phyloP scores from a whole-genome alignment of 1,140 invertebrate genomes.

The Leucophenga varia region DNA sequence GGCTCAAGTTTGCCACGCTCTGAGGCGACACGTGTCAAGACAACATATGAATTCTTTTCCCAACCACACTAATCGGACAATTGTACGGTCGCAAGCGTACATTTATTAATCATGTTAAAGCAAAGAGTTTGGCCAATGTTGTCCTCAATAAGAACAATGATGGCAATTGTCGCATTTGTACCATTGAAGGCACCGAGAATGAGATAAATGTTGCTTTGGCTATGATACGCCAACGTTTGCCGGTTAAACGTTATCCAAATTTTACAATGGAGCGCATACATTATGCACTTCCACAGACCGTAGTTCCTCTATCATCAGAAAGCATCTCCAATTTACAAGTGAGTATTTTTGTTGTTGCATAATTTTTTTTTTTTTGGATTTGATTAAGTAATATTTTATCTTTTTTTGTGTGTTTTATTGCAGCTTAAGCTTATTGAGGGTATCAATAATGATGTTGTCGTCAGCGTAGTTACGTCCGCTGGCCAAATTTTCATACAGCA shows the following conservation, averaged over 20 bases:
- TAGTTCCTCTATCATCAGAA: constrained; percentile 49
- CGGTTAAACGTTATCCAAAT: constrained; percentile 73
- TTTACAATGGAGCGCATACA: constrained; percentile 78
- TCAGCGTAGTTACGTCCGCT: constrained; percentile 81
- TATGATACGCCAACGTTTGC: constrained; percentile 82
- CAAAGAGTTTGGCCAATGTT: constrained; percentile 75
- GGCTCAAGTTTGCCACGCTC: constrained; percentile 52
- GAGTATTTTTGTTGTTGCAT: constrained; percentile 20
- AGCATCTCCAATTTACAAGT: constrained; percentile 46
- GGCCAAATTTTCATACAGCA: constrained; percentile 88
- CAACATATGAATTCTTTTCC: constrained; percentile 77
- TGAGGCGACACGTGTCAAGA: constrained; percentile 42
- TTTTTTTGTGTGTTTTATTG: constrained; percentile 47
- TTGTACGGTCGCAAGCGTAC: constrained; percentile 83
- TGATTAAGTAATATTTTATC: too few relatives aligned
- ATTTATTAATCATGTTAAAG: constrained; percentile 80
- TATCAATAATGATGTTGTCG: constrained; percentile 88
- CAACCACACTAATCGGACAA: constrained; percentile 76
- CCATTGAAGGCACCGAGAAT: constrained; percentile 73
- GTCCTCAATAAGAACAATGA: constrained; percentile 75
- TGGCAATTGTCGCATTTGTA: constrained; percentile 75
- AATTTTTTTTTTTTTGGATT: too few relatives aligned
- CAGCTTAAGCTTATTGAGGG: constrained; percentile 83
- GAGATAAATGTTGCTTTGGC: constrained; percentile 78
- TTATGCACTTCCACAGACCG: constrained; percentile 59